These are phyloP conservation scores for Manacus vitellinus DNA, from an alignment of 2,113 vertebrate genomes.

Conservation along the genomic window DNA sequence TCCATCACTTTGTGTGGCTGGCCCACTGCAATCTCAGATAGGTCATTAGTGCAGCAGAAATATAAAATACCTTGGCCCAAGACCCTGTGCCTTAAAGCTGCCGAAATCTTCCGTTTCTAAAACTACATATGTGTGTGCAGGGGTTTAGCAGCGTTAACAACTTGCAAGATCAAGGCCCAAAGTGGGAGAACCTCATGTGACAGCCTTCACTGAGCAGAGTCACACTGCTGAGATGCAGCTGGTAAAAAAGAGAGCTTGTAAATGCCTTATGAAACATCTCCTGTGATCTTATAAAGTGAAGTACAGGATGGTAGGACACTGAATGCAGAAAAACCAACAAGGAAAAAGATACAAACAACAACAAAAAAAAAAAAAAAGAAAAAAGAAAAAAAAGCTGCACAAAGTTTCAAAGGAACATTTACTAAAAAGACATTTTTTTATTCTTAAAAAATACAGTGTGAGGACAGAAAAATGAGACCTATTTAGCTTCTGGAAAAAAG, in stretches of 20 bases:
- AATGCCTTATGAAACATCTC: neutral
- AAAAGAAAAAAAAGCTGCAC: neutral
- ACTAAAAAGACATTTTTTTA: neutral
- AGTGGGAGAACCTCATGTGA: neutral
- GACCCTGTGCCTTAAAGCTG: neutral
- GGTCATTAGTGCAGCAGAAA: neutral
- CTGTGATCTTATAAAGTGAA: neutral
- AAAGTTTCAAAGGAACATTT: neutral
- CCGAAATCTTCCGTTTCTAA: neutral
- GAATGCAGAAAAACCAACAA: neutral
- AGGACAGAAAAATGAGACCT: constrained; percentile 61
- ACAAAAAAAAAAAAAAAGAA: neutral
- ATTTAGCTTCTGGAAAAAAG: constrained; percentile 57
- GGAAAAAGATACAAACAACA: neutral
- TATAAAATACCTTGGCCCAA: neutral
- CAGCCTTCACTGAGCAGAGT: neutral
- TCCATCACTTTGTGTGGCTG: neutral
- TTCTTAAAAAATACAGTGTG: constrained; percentile 32
- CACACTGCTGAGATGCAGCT: neutral
- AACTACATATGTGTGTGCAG: neutral
- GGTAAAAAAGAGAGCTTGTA: neutral
- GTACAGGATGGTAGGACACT: neutral
- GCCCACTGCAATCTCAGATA: neutral
- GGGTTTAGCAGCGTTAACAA: neutral
- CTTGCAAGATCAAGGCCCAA: constrained; percentile 8